phyloP scores from a whole-genome alignment of 2,888 invertebrate genomes.

The Ectemnius lituratus region DNA sequence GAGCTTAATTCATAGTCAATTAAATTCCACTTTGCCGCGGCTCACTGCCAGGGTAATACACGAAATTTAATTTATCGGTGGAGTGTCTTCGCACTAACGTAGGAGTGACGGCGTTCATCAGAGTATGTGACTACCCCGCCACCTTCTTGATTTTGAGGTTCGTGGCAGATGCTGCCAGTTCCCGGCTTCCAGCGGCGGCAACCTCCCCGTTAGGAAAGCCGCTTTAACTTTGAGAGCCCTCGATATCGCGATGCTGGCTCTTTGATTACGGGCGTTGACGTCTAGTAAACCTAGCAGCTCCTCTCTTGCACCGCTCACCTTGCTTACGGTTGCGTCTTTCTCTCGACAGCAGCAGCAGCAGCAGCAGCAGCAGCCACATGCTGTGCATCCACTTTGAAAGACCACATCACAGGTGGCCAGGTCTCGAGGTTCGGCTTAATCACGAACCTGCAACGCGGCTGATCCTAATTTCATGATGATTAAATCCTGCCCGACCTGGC shows the following conservation, averaged over 20 bases:
- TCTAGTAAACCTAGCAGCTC: constrained; percentile 35
- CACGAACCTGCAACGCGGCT: constrained; percentile 47
- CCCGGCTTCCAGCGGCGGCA: background rate
- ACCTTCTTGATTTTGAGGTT: constrained; percentile 44
- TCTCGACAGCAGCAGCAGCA: background rate
- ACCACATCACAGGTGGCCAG: constrained; percentile 62
- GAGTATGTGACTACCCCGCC: constrained; percentile 13
- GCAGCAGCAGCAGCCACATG: background rate
- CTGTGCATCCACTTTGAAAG: constrained; percentile 50
- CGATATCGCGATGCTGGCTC: constrained; percentile 48
- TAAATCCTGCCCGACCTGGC: constrained; percentile 42
- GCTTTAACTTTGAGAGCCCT: constrained; percentile 51
- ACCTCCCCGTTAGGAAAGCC: constrained; percentile 9
- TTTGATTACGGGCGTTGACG: constrained; percentile 50
- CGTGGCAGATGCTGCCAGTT: constrained; percentile 26
- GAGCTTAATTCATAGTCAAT: background rate
- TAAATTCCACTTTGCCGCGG: background rate
- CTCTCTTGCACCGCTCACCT: constrained; percentile 39
- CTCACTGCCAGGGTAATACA: background rate
- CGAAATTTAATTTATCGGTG: constrained; percentile 11
- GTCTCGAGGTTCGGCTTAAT: constrained; percentile 52
- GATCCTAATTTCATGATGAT: constrained; percentile 59
- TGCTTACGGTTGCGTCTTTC: constrained; percentile 24
- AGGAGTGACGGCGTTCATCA: constrained; percentile 7
- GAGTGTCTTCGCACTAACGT: background rate